Conservation (phyloP, 2,888 invertebrate species). For the Rhingia rostrata region DNA sequence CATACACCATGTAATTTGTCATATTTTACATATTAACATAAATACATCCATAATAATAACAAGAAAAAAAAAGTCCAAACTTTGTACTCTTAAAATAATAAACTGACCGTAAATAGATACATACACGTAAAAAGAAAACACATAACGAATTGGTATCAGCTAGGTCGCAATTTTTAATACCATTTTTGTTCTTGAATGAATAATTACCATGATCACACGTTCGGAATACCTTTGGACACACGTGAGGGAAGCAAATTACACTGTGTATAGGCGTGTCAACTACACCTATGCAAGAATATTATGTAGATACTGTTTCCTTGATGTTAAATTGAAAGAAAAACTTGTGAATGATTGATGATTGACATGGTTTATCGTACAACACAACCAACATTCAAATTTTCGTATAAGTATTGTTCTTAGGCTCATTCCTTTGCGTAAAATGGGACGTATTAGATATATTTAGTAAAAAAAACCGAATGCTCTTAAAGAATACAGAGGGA, state of each 20-base stretch:
- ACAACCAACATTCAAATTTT: too few species aligned
- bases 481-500: too few species aligned
- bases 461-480: too few species aligned
- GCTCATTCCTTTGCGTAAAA: too few species aligned
- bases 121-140: neutral
- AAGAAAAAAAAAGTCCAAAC: neutral
- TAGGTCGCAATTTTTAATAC: slow-evolving; percentile 13
- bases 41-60: slow-evolving; percentile 8
- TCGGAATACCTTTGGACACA: neutral
- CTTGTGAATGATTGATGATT: too few species aligned
- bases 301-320: too few species aligned
- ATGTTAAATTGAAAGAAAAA: too few species aligned
- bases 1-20: slow-evolving; percentile 32
- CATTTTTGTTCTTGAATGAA: neutral
- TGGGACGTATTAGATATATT: too few species aligned
- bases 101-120: neutral
- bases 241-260: neutral
- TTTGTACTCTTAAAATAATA: neutral
- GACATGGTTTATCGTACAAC: too few species aligned
- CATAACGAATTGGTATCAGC: neutral
- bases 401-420: too few species aligned
- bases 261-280: too few species aligned
- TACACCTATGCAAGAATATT: too few species aligned
- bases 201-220: neutral
- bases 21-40: slow-evolving; percentile 27